Conservation (phyloP, 2,113 vertebrate species). For the Perccottus glenii region DNA sequence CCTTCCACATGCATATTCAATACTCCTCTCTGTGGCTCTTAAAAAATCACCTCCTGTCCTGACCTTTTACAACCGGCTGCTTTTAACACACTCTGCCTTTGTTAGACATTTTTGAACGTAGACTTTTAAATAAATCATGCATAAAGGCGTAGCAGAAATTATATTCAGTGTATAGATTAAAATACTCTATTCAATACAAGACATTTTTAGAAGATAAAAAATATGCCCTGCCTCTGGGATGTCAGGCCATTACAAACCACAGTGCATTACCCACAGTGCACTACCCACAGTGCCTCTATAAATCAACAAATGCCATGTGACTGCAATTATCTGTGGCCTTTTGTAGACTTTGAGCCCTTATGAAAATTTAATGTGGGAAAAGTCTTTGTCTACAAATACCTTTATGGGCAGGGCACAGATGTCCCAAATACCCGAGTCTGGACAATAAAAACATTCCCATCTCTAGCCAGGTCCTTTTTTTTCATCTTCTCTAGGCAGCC, state of each 20-base stretch:
- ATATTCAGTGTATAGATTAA: no score
- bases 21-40: background rate
- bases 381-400: slow-evolving; percentile 1
- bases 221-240: slow-evolving; percentile 13
- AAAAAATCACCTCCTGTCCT: background rate
- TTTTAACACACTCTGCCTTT: background rate
- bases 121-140: background rate
- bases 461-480: slow-evolving; percentile 27
- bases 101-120: no score
- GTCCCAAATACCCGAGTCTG: slow-evolving; percentile 32
- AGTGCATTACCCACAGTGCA: no score
- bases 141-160: background rate
- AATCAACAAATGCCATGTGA: slow-evolving; percentile 8
- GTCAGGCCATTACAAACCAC: slow-evolving; percentile 19
- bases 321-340: background rate
- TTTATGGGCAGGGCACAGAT: slow-evolving; percentile 37
- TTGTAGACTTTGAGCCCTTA: background rate
- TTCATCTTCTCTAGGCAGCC: slow-evolving; percentile 41
- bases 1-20: background rate
- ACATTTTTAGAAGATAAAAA: background rate
- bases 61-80: background rate
- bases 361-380: slow-evolving; percentile 18
- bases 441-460: slow-evolving; percentile 30
- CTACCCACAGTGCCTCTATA: background rate
- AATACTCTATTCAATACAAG: no score